Base-by-base conservation (phyloP, 2,113 vertebrate species). In the Myrmophylax atrothorax region DNA sequence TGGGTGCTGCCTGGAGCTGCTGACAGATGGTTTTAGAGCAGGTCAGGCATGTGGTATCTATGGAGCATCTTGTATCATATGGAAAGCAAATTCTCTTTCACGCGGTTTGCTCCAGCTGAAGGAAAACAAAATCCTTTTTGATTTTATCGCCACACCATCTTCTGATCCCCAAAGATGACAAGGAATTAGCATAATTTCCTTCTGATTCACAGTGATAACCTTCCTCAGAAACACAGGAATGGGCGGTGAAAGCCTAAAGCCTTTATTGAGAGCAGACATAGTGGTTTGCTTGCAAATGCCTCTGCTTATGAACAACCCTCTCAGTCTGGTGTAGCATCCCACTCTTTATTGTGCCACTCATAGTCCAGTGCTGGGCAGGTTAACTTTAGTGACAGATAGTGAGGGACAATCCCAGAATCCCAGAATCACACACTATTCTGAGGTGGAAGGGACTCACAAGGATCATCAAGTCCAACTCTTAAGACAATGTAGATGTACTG, bases 11-110 rank as follows among this genome's bases (percentile, higher is more conserved):
- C 50, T 83, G 47, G 88, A 91, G 72, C 83, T 83, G 84, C 90
- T 93, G 90, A 94, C 93, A 96, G 92, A 92, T 94, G 87, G 92
- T 66, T 93, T 93, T 80, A 94, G 91, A 96, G 72, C 90, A 91
- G 92, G 92, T 92, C 89, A 79, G 66, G 86, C 87, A 83, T 93
- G 87, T 84, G 87, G 82, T 88, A 84, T 79, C 82, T 62, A 24
- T 68, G 49, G 55, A 86, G 60, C 78, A 75, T 95, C 82, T 89
- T 80, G 90, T 82, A 90, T 91, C 72, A 88, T 87, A 77, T 58
- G 91, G 89, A 93, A 95, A 87, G 59, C 64, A 95, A 94, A 86
- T 80, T 96, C 84, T 93, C 74, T 87, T 88, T 88, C 91, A 95
- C 10, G 2, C 13, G 4, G 81, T 86, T 93, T 89, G 47, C 66